A percentile compares a stretch with the other conserved stretches of the same genome.
These are phyloP conservation scores for Spodoptera picta DNA, from an alignment of 2,888 invertebrate genomes.

Conservation along the genomic window DNA sequence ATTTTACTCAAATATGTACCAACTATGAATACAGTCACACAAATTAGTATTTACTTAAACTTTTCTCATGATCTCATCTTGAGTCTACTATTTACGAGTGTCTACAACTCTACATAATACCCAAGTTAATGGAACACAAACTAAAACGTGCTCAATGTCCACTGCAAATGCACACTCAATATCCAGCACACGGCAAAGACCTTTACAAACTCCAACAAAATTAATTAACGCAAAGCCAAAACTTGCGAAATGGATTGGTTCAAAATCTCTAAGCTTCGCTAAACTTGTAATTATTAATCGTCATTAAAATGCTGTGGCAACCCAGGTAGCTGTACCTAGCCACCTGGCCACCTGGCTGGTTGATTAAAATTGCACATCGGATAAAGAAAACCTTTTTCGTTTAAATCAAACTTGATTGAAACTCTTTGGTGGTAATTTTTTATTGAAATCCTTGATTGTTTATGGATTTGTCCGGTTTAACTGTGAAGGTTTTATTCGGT, in stretches of 20 bases:
- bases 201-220: conserved; percentile 24
- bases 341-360: conserved; percentile 37
- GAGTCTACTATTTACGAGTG: too few relatives aligned
- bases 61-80: too few relatives aligned
- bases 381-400: conserved; percentile 44
- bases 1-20: too few relatives aligned
- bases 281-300: conserved; percentile 54
- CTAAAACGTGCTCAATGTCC: too few relatives aligned
- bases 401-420: conserved; percentile 48
- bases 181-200: not conserved
- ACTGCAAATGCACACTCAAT: not conserved
- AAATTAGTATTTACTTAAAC: too few relatives aligned
- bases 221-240: conserved; percentile 34
- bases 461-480: conserved; percentile 10
- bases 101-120: too few relatives aligned
- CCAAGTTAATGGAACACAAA: too few relatives aligned
- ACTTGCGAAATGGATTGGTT: conserved; percentile 37
- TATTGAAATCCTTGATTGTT: conserved; percentile 36
- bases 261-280: conserved; percentile 39
- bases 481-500: conserved; percentile 5
- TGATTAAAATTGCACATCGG: conserved; percentile 58
- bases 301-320: conserved; percentile 42
- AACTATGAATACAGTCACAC: too few relatives aligned
- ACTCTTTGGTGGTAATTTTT: conserved; percentile 38
- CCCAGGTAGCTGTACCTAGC: conserved; percentile 6